Evolutionary conservation across 2,797 vertebrate species (phyloP).

Genomic region (Megalops cyprinoides): DNA sequence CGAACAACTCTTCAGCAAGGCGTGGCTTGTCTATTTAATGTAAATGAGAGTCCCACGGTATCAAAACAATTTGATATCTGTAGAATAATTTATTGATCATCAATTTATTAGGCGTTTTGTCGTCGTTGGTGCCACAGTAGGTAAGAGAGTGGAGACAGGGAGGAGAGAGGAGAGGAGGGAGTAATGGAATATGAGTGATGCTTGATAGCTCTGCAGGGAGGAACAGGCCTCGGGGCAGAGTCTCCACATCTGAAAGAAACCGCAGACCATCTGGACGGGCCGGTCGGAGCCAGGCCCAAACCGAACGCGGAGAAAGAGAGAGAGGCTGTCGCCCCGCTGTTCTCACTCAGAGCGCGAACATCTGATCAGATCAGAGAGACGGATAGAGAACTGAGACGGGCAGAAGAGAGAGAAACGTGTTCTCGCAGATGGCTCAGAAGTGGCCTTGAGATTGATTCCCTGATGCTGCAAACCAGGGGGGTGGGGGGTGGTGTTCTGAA

Average conservation of each 20-base stretch:
- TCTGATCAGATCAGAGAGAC: too few relatives aligned
- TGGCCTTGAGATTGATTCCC: too few relatives aligned
- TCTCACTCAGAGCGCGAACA: background rate
- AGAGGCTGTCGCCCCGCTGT: background rate
- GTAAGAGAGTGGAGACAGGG: background rate
- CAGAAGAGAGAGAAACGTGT: background rate
- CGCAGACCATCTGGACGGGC: conserved; percentile 17
- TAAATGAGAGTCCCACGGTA: background rate
- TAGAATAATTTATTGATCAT: too few relatives aligned
- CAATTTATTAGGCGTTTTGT: background rate
- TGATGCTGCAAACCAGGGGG: too few relatives aligned
- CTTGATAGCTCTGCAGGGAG: background rate
- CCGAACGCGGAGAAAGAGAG: background rate
- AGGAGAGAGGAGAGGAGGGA: background rate
- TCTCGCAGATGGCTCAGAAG: too few relatives aligned
- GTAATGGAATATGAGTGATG: background rate
- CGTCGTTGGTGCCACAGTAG: background rate
- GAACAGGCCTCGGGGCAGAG: conserved; percentile 1
- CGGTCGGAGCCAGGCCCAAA: background rate
- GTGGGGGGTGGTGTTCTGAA: too few relatives aligned
- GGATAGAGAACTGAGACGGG: background rate
- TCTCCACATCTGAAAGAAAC: background rate
- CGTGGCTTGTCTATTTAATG: conserved; percentile 12
- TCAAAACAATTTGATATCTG: too few relatives aligned
- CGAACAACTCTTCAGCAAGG: conserved; percentile 1